Evolutionary conservation across 23 tunicate species (phyloP).

Genomic region (Phallusia fumigata): DNA sequence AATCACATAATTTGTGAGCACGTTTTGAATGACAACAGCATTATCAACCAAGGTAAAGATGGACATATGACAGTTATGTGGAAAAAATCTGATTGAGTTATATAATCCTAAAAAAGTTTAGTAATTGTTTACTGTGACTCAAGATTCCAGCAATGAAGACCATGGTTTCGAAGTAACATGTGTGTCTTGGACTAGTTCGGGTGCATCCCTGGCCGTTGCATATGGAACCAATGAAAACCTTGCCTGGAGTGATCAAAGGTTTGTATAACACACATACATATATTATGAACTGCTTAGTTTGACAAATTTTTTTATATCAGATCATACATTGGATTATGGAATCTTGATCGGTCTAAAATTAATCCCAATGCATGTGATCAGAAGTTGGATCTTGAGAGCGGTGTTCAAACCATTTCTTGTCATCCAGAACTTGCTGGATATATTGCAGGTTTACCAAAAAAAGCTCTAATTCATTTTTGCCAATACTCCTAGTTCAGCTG

Average conservation of each 20-base stretch:
- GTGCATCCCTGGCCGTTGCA: constrained; percentile 72
- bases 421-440: constrained; percentile 64
- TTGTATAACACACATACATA: neutral
- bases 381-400: constrained; percentile 81
- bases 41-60: neutral
- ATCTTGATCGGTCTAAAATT: constrained; percentile 72
- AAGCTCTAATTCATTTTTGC: too few relatives aligned
- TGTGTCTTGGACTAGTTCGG: constrained; percentile 82
- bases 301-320: constrained; percentile 11
- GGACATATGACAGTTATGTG: neutral
- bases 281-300: neutral
- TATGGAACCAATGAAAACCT: constrained; percentile 80
- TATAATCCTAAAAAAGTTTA: neutral
- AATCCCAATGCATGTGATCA: constrained; percentile 63
- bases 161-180: constrained; percentile 58
- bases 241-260: constrained; percentile 82
- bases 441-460: constrained; percentile 62
- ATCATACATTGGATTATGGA: constrained; percentile 78
- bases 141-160: neutral
- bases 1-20: constrained; percentile 19
- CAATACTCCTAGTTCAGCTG: too few relatives aligned
- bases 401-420: constrained; percentile 63
- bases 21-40: constrained; percentile 19
- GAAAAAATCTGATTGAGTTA: neutral
- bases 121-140: neutral